Evolutionary conservation across 2,888 invertebrate genomes (phyloP), one percentile per base, ranked within the genome.

Genomic region (Punctoribates punctum): DNA sequence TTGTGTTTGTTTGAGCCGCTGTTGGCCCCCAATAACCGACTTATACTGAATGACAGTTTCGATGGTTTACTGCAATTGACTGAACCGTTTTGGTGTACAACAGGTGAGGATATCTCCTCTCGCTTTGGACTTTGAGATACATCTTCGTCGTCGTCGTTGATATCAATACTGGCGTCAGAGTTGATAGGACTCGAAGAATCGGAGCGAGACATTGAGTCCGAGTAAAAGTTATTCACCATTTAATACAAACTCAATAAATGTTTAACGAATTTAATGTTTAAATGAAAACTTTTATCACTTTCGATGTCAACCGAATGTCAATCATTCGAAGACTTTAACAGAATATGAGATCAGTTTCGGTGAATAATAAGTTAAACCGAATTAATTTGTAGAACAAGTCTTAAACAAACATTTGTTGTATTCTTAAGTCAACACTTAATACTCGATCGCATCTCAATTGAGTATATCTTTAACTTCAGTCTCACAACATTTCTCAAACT

Each of bases 1-100:
- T 72, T 72, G 23, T 29, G 38, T 42, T 79, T 78, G 15, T 78
- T 77, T 11, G 73, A 15, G 9, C 73, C 75, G 73, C 77, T 75
- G 48, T 77, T 77, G 20, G 46, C 70, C 11, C 42, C 25, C 25
- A 75, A 75, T 48, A 75, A 57, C 11, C 75, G 75, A 72, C 67
- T 75, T 3, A 75, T 75, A 54, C 75, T 72, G 34, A 75, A 75
- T 48, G 75, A 67, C 42, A 75, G 54, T 29, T 77, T 75, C 1
- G 79, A 78, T 67, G 70, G 70, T 70, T 70, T 70, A 20, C 46
- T 38, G 11, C n/a, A 70, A 46, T 46, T 70, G 46, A 70, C 25
- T 13, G 70, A 70, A 46, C 70, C 70, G 70, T 70, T 70, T 70
- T 38, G 70, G 34, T 70, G 46, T 15, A 70, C 23, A 42, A 70